These are phyloP conservation scores for Noctua janthina DNA, from an alignment of 2,888 invertebrate species.

Conservation along the genomic window DNA sequence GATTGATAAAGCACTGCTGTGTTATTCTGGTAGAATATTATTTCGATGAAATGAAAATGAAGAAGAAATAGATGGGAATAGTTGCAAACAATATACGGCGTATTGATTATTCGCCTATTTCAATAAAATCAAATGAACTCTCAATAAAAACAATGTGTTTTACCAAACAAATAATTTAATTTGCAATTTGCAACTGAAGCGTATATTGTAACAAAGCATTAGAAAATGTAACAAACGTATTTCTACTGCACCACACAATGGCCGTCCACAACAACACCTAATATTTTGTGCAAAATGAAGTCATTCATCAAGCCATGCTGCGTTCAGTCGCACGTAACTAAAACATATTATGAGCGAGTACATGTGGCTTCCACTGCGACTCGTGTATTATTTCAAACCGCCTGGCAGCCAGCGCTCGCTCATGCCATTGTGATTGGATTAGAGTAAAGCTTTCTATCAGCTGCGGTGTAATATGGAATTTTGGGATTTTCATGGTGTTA, in stretches of 20 bases:
- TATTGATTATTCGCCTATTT: not conserved
- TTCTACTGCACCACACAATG: conserved; percentile 19
- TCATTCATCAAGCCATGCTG: conserved; percentile 43
- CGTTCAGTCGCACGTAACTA: conserved; percentile 25
- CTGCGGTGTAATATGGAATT: not conserved
- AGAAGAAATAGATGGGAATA: not conserved
- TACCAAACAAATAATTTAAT: not conserved
- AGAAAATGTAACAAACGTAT: conserved; percentile 3
- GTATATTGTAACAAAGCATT: not conserved
- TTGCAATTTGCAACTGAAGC: not conserved
- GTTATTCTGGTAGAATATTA: not conserved
- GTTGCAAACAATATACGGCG: not conserved
- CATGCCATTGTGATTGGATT: conserved; percentile 46
- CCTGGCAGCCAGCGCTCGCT: not conserved
- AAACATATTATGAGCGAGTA: conserved; percentile 30
- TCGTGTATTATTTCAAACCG: conserved; percentile 23
- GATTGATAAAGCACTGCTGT: conserved; percentile 5
- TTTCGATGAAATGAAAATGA: no score
- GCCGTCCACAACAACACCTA: not conserved
- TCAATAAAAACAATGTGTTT: not conserved
- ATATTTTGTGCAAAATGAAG: conserved; percentile 34
- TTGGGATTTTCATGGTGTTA: no score
- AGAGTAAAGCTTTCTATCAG: conserved; percentile 29
- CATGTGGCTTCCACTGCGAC: conserved; percentile 4
- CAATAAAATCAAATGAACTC: not conserved